Evolutionary conservation across 2,113 vertebrate species (phyloP), one percentile per base, ranked within the genome.

Genomic region (Neofelis nebulosa): DNA sequence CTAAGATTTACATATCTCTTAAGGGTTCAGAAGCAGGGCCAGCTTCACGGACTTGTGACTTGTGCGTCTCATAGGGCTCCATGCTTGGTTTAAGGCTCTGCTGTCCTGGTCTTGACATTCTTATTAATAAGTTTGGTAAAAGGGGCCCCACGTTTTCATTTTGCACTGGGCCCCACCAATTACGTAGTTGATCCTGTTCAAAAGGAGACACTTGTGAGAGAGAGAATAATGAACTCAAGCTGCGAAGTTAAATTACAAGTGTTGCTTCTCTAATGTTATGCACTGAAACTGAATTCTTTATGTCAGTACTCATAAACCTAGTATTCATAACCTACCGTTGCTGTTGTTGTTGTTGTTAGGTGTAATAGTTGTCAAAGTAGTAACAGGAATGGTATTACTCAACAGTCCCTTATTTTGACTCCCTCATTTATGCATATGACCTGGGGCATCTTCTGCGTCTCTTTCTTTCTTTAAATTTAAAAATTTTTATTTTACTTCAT

Each of bases 231-330:
- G 29, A 84, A 52, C 65, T 33, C 68, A 57, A 50, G 36, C 36
- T 87, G 38, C 12, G 50, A 96, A 80, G 68, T 94, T 50, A 66
- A 95, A 68, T 81, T 76, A 78, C 29, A 94, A 89, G 50, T 31
- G 23, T 78, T 84, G 48, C 6, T 74, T 91, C 92, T 57, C 71
- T 85, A 48, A 92, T 76, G 5, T 57, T 41, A 23, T 36, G 12
- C 33, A 25, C 78, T n/a, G 31, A 80, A 50, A 29, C 69, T 33
- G 29, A 82, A 52, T 50, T 80, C 21, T 73, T 79, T 55, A 73
- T 61, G 12, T 84, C 31, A 78, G 5, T 48, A 73, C 7, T 94
- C 45, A 33, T 66, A 69, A 85, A 27, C 7, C 4, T 19, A 63
- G 65, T n/a, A 89, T 89, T 57, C 5, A 7, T 38, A 95, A 92